These are phyloP conservation scores for Ceratotherium simum DNA, from an alignment of 2,113 vertebrate genomes.

Conservation along the genomic window DNA sequence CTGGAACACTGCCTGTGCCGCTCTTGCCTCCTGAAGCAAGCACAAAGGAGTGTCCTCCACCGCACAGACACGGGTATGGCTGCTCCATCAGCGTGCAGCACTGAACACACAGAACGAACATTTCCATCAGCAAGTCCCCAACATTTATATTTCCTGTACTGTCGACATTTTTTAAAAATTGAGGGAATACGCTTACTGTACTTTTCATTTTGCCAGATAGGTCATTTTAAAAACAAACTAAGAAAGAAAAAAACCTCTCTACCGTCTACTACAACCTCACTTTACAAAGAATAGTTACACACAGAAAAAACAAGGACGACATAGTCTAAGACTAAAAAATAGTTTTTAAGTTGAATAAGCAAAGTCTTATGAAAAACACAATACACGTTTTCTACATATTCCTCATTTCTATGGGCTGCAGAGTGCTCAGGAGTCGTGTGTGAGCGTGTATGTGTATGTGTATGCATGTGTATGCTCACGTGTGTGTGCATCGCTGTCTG, in stretches of 20 bases:
- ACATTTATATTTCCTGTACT: background rate
- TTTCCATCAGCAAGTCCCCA: background rate
- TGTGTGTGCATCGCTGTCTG: background rate
- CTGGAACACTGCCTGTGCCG: background rate
- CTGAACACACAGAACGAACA: background rate
- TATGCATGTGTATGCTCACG: background rate
- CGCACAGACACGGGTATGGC: too few relatives aligned
- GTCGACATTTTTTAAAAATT: background rate
- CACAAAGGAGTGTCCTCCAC: background rate
- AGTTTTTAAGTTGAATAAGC: background rate
- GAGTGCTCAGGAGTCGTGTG: background rate
- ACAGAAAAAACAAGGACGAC: background rate
- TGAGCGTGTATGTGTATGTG: background rate
- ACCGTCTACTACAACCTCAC: background rate
- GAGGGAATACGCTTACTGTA: rapidly evolving
- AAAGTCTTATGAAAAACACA: background rate
- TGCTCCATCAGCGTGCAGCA: rapidly evolving
- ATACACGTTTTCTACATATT: too few relatives aligned
- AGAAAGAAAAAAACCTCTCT: background rate
- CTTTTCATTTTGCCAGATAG: background rate
- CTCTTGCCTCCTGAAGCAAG: background rate
- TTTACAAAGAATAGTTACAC: background rate
- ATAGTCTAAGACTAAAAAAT: background rate
- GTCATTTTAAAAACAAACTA: background rate
- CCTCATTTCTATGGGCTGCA: background rate